Evolutionary conservation across 2,888 invertebrate species (phyloP), one percentile per base, ranked within the genome.

Genomic region (Halictus quadricinctus): DNA sequence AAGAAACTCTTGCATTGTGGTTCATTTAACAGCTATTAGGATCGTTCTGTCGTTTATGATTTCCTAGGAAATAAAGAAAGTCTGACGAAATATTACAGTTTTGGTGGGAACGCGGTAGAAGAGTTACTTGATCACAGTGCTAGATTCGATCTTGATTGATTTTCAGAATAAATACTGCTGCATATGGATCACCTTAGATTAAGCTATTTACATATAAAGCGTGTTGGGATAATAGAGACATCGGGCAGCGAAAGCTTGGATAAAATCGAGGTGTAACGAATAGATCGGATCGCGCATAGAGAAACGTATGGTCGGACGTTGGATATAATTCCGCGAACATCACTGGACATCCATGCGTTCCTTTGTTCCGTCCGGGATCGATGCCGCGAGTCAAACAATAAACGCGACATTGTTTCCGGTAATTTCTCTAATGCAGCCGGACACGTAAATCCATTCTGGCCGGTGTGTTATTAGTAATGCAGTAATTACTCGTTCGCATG

Each of bases 401-500:
- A 76, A 70, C 60, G 66, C 72, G 79, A 69, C 79, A 48, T 29
- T 41, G 58, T 84, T 84, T 83, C 84, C 72, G 74, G 72, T 72
- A 79, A 84, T 88, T 84, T 78, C 69, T 79, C 75, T 80, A 77
- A 85, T 64, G 74, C 83, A 76, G 74, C 43, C 74, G 70, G n/a
- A 72, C 73, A 77, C 66, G 73, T 75, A 76, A 81, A 86, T 78
- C 77, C 70, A 75, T 72, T 70, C 76, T 73, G 72, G 72, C 54
- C 66, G 50, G 21, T n/a, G 58, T 80, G 73, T 88, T 76, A 83
- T 83, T 78, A 81, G 78, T 66, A 72, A 66, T 60, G 43, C 73
- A 43, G 79, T 83, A 86, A 88, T 86, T 88, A 79, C 60, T 64
- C 60, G 70, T 64, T 88, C 54, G 83, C 86, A 78, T 83, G 88